Evolutionary conservation across 2,888 invertebrate species (phyloP).

Genomic region (Coremacera marginata): DNA sequence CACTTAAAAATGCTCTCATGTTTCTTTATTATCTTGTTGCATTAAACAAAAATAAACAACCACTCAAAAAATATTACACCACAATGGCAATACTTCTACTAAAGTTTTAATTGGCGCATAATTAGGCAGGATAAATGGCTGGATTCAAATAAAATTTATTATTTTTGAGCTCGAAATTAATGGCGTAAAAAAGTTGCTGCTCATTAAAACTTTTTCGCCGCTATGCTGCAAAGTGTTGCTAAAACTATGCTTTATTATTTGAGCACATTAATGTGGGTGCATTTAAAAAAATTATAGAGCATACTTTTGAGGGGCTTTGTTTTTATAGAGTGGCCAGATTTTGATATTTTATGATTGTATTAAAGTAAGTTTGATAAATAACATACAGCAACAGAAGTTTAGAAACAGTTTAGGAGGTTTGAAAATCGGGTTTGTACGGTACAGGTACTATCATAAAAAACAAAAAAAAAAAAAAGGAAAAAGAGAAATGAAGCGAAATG

Average conservation of each 20-base stretch:
- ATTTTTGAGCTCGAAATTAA: not conserved
- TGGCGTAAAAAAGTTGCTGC: not conserved
- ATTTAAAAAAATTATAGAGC: not conserved
- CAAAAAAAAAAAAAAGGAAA: too few species aligned
- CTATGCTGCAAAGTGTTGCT: not conserved
- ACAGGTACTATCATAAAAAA: too few species aligned
- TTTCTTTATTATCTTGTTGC: too few species aligned
- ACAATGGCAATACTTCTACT: not conserved
- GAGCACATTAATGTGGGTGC: not conserved
- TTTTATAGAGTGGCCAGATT: not conserved
- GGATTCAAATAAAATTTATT: not conserved
- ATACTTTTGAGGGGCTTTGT: not conserved
- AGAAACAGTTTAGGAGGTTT: too few species aligned
- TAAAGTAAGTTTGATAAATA: too few species aligned
- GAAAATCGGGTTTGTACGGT: too few species aligned
- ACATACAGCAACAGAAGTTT: too few species aligned
- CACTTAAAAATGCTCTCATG: too few species aligned
- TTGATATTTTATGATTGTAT: too few species aligned
- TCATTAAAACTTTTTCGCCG: not conserved
- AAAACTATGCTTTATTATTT: not conserved
- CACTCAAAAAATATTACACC: not conserved
- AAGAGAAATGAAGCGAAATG: too few species aligned
- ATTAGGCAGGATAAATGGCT: not conserved
- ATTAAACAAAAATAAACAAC: not conserved
- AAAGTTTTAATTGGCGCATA: not conserved